phyloP scores from a whole-genome alignment of 2,797 vertebrate species.

The Malacoctenus gilli region DNA sequence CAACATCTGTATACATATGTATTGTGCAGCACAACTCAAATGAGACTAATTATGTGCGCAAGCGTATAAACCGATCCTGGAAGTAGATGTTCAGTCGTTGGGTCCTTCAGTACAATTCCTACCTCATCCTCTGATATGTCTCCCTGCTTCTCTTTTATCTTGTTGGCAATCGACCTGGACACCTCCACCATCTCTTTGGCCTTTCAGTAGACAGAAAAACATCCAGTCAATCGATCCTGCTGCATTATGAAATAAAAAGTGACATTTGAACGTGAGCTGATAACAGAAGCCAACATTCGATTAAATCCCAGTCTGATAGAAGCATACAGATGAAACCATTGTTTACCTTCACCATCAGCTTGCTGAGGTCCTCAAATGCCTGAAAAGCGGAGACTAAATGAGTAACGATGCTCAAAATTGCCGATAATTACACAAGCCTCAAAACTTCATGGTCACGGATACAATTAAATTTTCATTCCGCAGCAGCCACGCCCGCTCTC shows the following conservation, averaged over 20 bases:
- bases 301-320: background rate
- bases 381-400: conserved; percentile 62
- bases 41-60: too few relatives aligned
- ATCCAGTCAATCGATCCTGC: background rate
- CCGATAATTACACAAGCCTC: conserved; percentile 42
- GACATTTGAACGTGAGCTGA: background rate
- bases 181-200: conserved; percentile 99
- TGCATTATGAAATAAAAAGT: too few relatives aligned
- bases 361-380: conserved; percentile 99
- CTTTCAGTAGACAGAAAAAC: conserved; percentile 71
- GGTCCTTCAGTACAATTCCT: conserved; percentile 19
- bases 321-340: conserved; percentile 2
- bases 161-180: conserved; percentile 96
- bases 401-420: conserved; percentile 27
- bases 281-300: background rate
- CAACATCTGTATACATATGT: too few relatives aligned
- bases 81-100: too few relatives aligned
- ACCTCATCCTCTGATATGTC: conserved; percentile 99
- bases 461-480: conserved; percentile 42
- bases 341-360: conserved; percentile 97
- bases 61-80: too few relatives aligned
- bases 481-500: too few relatives aligned
- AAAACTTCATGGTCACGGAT: too few relatives aligned
- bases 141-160: conserved; percentile 99
- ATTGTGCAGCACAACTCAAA: too few relatives aligned